Evolutionary conservation across 92 coral and sea anemone species (phyloP).

Genomic region (Nematostella vectensis): DNA sequence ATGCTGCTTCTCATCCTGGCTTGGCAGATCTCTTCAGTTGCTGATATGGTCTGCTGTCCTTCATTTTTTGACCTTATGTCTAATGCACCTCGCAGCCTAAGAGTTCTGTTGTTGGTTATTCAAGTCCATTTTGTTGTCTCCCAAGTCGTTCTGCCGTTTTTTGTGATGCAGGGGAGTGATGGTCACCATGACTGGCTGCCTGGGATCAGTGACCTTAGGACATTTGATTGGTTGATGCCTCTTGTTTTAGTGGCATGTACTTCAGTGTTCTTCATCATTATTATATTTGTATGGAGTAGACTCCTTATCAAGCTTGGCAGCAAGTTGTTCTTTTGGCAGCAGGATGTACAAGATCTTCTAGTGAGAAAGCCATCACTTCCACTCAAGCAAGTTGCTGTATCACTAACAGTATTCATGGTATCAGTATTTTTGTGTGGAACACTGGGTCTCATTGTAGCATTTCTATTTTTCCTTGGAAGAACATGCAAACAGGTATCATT

Average conservation of each 20-base stretch:
- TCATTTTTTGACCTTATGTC: slow-evolving; percentile 69
- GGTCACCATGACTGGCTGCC: slow-evolving; percentile 88
- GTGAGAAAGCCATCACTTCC: slow-evolving; percentile 11
- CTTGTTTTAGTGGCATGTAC: slow-evolving; percentile 50
- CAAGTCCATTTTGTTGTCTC: slow-evolving; percentile 78
- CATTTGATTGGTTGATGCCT: slow-evolving; percentile 77
- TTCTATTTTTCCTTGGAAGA: slow-evolving; percentile 44
- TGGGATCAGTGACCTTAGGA: slow-evolving; percentile 52
- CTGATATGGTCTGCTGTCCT: slow-evolving; percentile 36
- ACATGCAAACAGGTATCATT: slow-evolving; percentile 42
- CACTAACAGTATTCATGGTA: slow-evolving; percentile 13
- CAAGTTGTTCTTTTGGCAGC: slow-evolving; percentile 37
- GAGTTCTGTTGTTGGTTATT: slow-evolving; percentile 60
- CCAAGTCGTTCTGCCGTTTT: slow-evolving; percentile 61
- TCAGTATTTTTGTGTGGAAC: slow-evolving; percentile 63
- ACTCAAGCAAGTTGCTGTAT: slow-evolving; percentile 30
- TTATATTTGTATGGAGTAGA: slow-evolving; percentile 70
- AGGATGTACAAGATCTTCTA: slow-evolving; percentile 17
- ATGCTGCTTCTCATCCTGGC: slow-evolving; percentile 65
- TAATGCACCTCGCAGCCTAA: slow-evolving; percentile 39
- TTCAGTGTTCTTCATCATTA: slow-evolving; percentile 40
- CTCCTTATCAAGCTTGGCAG: slow-evolving; percentile 44
- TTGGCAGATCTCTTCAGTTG: slow-evolving; percentile 73
- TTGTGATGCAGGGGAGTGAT: slow-evolving; percentile 39
- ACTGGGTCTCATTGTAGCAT: slow-evolving; percentile 44